phyloP scores from a whole-genome alignment of 2,113 vertebrate genomes.

The Lycaon pictus region DNA sequence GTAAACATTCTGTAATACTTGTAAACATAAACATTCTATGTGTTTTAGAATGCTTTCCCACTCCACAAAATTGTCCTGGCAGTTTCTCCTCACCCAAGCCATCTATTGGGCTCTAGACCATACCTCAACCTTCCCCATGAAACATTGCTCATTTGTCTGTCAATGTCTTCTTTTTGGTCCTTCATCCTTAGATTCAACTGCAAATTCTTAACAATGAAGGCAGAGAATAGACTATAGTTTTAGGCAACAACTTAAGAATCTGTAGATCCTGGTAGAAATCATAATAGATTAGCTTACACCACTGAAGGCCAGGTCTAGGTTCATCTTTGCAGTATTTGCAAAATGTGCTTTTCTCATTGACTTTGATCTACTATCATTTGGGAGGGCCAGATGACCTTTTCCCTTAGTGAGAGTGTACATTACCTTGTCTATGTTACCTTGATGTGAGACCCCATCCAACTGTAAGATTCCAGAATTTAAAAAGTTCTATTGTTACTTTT shows the following conservation, averaged over 20 bases:
- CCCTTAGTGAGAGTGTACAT: not conserved
- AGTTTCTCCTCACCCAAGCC: not conserved
- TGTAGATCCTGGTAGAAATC: not conserved
- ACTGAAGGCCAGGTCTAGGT: not conserved
- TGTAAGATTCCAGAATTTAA: not conserved
- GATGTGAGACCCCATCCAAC: not conserved
- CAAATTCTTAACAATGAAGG: not conserved
- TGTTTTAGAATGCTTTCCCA: not conserved
- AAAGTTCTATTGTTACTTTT: not conserved
- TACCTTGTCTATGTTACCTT: not conserved
- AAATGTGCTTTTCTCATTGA: not conserved
- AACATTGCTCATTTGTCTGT: not conserved
- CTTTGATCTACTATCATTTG: not conserved
- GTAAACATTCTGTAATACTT: not conserved
- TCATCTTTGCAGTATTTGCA: not conserved
- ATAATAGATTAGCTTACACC: not conserved
- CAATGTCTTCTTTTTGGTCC: not conserved
- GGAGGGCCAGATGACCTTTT: not conserved
- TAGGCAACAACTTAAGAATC: not conserved
- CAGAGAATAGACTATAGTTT: not conserved
- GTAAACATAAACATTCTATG: not conserved
- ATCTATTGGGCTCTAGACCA: not conserved
- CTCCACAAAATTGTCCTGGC: not conserved
- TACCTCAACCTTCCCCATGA: rapidly evolving
- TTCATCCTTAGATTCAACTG: not conserved